phyloP scores from a whole-genome alignment of 2,888 invertebrate species.

The Epirrhoe alternata region DNA sequence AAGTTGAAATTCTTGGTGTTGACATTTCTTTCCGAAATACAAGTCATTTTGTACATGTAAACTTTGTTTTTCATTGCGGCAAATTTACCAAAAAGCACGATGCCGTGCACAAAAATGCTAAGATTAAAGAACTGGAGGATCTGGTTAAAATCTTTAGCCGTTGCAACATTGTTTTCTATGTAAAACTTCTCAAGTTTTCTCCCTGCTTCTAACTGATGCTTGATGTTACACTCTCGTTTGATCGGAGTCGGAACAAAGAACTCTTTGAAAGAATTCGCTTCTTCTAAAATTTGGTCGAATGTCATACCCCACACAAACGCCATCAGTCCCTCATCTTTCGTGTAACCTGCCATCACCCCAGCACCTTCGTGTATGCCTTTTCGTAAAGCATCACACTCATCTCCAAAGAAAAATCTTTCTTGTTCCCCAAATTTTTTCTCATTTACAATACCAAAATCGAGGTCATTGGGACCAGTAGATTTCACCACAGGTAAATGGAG shows the following conservation, averaged over 20 bases:
- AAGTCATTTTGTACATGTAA: slow-evolving; percentile 63
- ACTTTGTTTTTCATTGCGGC: slow-evolving; percentile 51
- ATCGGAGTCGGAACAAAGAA: slow-evolving; percentile 58
- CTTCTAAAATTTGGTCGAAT: slow-evolving; percentile 45
- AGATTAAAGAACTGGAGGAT: slow-evolving; percentile 49
- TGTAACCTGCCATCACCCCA: slow-evolving; percentile 89
- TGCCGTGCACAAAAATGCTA: slow-evolving; percentile 52
- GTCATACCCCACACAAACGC: slow-evolving; percentile 35
- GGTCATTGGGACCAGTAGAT: slow-evolving; percentile 45
- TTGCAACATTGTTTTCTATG: slow-evolving; percentile 48
- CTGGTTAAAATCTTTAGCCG: slow-evolving; percentile 47
- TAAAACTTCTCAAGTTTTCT: slow-evolving; percentile 51
- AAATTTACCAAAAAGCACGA: slow-evolving; percentile 52
- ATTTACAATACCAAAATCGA: slow-evolving; percentile 51
- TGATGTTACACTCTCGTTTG: slow-evolving; percentile 48
- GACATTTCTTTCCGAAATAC: slow-evolving; percentile 60
- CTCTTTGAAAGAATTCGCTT: slow-evolving; percentile 56
- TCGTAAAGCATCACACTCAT: slow-evolving; percentile 62
- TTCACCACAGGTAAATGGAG: slow-evolving; percentile 48
- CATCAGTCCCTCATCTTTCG: slow-evolving; percentile 87
- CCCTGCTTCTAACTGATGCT: slow-evolving; percentile 56
- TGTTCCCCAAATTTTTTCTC: slow-evolving; percentile 61
- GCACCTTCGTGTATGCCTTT: slow-evolving; percentile 77
- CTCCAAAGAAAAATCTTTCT: slow-evolving; percentile 62
- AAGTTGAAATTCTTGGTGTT: slow-evolving; percentile 46